Conservation (phyloP, 2,888 invertebrate genomes). For the Anagyrus pseudococci region DNA sequence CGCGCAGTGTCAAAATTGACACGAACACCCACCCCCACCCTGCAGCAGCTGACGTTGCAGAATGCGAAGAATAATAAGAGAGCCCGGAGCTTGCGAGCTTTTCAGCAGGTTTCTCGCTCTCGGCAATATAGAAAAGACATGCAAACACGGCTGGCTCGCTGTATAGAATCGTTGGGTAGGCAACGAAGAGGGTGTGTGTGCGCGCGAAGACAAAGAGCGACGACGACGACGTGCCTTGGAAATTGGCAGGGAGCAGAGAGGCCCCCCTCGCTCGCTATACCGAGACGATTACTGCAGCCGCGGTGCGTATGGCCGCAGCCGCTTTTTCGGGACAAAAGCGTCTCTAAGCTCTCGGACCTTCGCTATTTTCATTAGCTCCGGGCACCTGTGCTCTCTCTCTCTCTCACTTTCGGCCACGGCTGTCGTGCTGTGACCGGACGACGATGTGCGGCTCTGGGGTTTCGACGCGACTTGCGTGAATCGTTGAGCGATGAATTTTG, state of each 20-base stretch:
- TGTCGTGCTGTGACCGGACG: conserved; percentile 1
- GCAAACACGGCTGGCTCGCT: background rate
- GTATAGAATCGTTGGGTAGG: background rate
- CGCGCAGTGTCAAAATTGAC: too few relatives aligned
- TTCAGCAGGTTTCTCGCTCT: too few relatives aligned
- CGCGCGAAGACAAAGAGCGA: background rate
- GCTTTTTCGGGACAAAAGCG: conserved; percentile 36
- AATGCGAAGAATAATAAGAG: too few relatives aligned
- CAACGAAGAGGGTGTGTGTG: background rate
- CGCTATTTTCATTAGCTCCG: conserved; percentile 39
- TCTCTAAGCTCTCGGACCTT: conserved; percentile 33
- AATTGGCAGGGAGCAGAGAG: conserved; percentile 32
- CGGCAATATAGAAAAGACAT: too few relatives aligned
- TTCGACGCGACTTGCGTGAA: background rate
- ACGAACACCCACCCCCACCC: too few relatives aligned
- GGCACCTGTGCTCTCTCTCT: background rate
- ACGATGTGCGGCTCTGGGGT: background rate
- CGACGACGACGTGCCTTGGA: conserved; percentile 3
- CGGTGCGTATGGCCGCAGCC: conserved; percentile 2
- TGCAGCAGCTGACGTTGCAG: too few relatives aligned
- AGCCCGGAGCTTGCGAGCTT: background rate
- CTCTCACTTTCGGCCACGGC: background rate
- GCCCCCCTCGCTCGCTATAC: too few relatives aligned
- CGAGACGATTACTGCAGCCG: background rate
- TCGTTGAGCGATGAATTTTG: background rate